phyloP scores from a whole-genome alignment of 2,888 invertebrate species.

The Lochmaea crataegi region DNA sequence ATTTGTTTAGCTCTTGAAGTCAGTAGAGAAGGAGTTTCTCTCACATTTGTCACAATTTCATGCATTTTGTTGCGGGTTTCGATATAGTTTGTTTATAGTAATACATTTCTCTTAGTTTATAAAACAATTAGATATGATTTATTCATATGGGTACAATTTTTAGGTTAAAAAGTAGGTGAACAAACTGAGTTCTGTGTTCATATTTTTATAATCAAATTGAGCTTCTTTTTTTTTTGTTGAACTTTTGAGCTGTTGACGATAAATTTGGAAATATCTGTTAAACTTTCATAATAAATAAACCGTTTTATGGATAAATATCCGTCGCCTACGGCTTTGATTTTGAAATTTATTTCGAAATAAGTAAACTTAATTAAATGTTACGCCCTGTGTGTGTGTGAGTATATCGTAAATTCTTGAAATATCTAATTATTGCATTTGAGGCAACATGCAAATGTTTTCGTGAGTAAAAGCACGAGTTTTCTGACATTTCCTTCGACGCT shows the following conservation, averaged over 20 bases:
- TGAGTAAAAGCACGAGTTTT: constrained; percentile 50
- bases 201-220: too few species aligned
- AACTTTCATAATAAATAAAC: not conserved
- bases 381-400: constrained; percentile 38
- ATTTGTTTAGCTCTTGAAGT: too few species aligned
- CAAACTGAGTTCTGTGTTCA: too few species aligned
- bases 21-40: too few species aligned
- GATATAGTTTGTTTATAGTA: too few species aligned
- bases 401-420: constrained; percentile 42
- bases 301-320: not conserved
- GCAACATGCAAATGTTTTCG: constrained; percentile 44
- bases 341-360: constrained; percentile 30
- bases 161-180: too few species aligned
- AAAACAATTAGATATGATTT: too few species aligned
- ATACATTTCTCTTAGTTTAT: too few species aligned
- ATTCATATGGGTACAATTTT: too few species aligned
- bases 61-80: too few species aligned
- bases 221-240: not conserved
- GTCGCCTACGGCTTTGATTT: constrained; percentile 16
- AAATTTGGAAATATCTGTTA: not conserved
- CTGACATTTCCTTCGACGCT: constrained; percentile 49
- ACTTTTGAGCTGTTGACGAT: not conserved
- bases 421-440: constrained; percentile 40
- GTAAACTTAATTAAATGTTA: constrained; percentile 28
- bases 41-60: too few species aligned